Base-by-base conservation (phyloP, 92 coral and sea anemone genomes). In the Heliopora coerulea region DNA sequence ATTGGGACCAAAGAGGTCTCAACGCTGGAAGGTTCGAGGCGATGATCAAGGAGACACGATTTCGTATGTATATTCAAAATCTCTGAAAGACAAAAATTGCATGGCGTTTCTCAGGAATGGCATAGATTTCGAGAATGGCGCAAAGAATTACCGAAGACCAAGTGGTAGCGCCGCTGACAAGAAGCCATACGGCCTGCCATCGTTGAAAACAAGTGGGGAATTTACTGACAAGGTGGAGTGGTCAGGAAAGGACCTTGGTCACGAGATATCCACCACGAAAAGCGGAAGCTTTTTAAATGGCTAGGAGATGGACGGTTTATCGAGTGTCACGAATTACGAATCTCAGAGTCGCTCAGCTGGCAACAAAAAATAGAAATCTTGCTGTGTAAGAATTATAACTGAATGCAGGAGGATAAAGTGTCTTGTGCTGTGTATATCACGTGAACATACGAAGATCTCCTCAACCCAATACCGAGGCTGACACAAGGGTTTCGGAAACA, bases 151-250 rank as follows among this genome's bases (percentile, higher is more conserved):
- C 54, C 57, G 25, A 27, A 29, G 32, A 20, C 28, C 52, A 44
- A 37, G 42, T 63, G 72, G 54, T 19, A 29, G 30, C 25, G 77
- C 35, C 77, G 3, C 15, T 17, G 33, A 56, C 18, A 70, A 54
- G 54, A 70, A 70, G 12, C 77, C 77, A n/a, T 70, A 70, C 23
- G 77, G 77, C 10, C 21, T 70, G 35, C 77, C 77, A 70, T 56
- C 77, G 10, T 54, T 70, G 34, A 52, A 70, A 54, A 29, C 58
- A 17, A 70, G 18, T 17, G 62, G 25, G 50, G 62, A 34, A 31
- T n/a, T 6, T 68, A 32, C 11, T 41, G 59, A 44, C 23, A 28
- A 41, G 39, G 30, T 28, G 29, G 32, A 10, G 52, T 6, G 14
- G n/a, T 15, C 17, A 15, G 15, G n/a, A 37, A 37, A 5, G 42